A percentile compares a stretch with the other conserved stretches of the same genome.
These are phyloP conservation scores for Hemiscyllium ocellatum DNA, from an alignment of 2,113 vertebrate genomes.

Conservation along the genomic window DNA sequence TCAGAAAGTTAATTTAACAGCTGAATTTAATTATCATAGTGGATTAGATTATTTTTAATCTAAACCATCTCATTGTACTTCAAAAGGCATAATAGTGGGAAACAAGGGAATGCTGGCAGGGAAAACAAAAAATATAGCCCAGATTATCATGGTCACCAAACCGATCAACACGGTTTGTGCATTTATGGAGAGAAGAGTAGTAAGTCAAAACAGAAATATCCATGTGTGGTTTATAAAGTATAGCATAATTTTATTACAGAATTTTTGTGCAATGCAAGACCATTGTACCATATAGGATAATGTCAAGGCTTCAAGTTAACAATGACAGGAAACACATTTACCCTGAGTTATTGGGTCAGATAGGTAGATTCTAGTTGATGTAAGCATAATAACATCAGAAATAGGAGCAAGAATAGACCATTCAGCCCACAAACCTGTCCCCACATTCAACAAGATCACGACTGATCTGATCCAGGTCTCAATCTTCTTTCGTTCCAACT, in stretches of 20 bases:
- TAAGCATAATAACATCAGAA: not conserved
- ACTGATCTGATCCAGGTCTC: no score
- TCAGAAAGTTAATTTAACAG: not conserved
- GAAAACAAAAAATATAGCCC: not conserved
- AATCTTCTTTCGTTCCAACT: no score
- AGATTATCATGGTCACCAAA: not conserved
- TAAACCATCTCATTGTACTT: not conserved
- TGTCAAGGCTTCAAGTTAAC: not conserved
- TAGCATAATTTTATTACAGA: not conserved
- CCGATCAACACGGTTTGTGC: not conserved
- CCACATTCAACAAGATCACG: no score
- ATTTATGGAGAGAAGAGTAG: not conserved
- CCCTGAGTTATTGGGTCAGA: not conserved
- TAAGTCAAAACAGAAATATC: not conserved
- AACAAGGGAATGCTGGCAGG: not conserved
- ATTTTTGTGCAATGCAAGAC: not conserved
- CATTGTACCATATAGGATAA: not conserved
- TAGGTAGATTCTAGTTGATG: not conserved
- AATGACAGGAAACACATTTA: not conserved
- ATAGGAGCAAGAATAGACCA: no score
- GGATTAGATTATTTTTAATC: not conserved
- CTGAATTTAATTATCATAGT: not conserved
- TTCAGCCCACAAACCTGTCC: no score
- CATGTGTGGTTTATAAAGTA: not conserved
- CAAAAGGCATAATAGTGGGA: not conserved